Percentiles rank a stretch among this genome's conserved stretches.
Evolutionary conservation across 1,140 invertebrate species (phyloP).

Genomic region (Drosophila parabipectinata): DNA sequence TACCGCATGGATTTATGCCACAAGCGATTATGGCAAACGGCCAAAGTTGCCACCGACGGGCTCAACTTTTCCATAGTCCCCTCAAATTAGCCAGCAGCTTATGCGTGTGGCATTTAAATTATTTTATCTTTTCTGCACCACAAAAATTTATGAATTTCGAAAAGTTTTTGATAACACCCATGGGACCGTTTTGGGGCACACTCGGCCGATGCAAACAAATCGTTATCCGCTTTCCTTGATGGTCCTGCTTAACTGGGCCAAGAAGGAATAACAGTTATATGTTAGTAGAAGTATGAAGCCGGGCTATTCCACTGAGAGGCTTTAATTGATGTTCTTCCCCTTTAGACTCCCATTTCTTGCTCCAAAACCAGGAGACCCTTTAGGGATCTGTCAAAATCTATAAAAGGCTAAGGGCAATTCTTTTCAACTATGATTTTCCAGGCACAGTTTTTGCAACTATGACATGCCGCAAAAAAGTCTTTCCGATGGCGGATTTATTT

Average conservation of each 20-base stretch:
- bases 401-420: background rate
- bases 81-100: slow-evolving; percentile 49
- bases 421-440: slow-evolving; percentile 17
- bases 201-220: slow-evolving; percentile 45
- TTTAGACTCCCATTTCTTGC: background rate
- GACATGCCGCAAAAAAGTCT: slow-evolving; percentile 31
- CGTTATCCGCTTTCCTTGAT: slow-evolving; percentile 33
- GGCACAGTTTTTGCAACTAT: slow-evolving; percentile 31
- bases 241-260: background rate
- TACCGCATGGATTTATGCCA: slow-evolving; percentile 55
- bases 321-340: slow-evolving; percentile 24
- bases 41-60: slow-evolving; percentile 39
- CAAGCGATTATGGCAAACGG: slow-evolving; percentile 60
- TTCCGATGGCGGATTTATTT: slow-evolving; percentile 31
- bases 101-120: slow-evolving; percentile 64
- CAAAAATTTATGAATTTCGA: slow-evolving; percentile 69
- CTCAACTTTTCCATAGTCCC: background rate
- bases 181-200: slow-evolving; percentile 53
- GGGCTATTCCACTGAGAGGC: slow-evolving; percentile 20
- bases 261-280: background rate
- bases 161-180: slow-evolving; percentile 68
- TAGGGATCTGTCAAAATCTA: slow-evolving; percentile 8
- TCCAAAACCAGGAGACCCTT: background rate
- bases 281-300: background rate
- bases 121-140: slow-evolving; percentile 65